These are phyloP conservation scores for Microcebus jonahi DNA, from an alignment of 2,113 vertebrate species.

Conservation along the genomic window DNA sequence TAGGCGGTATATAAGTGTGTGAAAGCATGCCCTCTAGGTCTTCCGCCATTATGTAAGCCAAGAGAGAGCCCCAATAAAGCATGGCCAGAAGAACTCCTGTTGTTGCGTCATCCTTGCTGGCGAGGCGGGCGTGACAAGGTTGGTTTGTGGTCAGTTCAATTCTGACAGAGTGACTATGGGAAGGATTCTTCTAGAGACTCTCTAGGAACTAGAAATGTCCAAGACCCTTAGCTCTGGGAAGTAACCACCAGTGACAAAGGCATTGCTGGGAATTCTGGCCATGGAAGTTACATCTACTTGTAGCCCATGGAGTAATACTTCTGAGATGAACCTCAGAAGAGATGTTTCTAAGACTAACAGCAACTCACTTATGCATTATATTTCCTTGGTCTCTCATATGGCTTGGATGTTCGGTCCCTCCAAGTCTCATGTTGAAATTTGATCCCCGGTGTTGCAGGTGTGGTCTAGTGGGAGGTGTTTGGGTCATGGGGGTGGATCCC, in stretches of 20 bases:
- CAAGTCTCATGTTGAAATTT: too few species aligned
- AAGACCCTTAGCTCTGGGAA: background rate
- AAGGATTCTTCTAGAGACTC: background rate
- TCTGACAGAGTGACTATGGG: background rate
- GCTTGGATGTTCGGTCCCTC: too few species aligned
- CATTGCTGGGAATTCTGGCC: background rate
- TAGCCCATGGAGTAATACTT: background rate
- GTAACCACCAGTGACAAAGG: background rate
- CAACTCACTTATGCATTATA: background rate
- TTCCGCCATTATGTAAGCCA: too few species aligned
- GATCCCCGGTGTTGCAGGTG: too few species aligned
- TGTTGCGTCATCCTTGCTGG: too few species aligned
- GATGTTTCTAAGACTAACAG: background rate
- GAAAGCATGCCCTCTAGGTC: too few species aligned
- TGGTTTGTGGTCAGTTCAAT: background rate
- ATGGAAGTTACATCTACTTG: background rate
- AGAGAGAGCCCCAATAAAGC: too few species aligned
- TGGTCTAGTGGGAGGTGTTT: too few species aligned
- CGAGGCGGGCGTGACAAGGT: too few species aligned
- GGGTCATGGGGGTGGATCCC: too few species aligned
- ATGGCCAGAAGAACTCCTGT: too few species aligned
- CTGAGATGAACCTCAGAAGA: background rate
- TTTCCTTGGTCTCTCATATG: background rate
- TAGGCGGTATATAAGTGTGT: too few species aligned
- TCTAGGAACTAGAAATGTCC: background rate